Evolutionary conservation across 2,113 vertebrate genomes (phyloP).

Genomic region (Zosterops borbonicus): DNA sequence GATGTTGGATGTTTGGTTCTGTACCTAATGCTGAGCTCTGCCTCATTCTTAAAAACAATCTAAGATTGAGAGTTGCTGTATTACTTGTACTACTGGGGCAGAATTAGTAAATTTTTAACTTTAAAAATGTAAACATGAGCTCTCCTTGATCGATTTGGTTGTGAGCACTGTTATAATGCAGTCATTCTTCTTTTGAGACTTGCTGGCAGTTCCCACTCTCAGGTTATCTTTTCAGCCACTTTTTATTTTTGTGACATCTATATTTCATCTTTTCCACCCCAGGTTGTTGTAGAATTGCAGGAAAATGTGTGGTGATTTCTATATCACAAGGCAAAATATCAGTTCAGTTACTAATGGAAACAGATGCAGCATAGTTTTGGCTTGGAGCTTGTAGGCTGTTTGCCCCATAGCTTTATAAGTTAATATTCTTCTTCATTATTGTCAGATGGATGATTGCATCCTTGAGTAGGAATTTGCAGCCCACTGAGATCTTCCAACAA

Average conservation of each 20-base stretch:
- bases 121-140: neutral
- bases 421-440: conserved; percentile 26
- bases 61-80: neutral
- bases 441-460: neutral
- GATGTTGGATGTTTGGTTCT: neutral
- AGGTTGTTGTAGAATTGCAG: neutral
- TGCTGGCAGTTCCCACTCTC: neutral
- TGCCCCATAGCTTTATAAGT: neutral
- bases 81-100: neutral
- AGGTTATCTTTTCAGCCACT: neutral
- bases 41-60: neutral
- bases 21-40: neutral
- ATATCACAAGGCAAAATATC: neutral
- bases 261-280: neutral
- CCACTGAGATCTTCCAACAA: neutral
- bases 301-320: neutral
- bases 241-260: neutral
- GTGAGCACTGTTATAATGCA: neutral
- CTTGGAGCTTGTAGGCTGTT: conserved; percentile 17
- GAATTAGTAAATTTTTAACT: neutral
- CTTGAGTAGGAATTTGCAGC: conserved; percentile 29
- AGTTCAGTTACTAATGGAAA: conserved; percentile 32
- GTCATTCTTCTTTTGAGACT: neutral
- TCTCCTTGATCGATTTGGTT: neutral
- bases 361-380: neutral